phyloP scores from a whole-genome alignment of 1,140 invertebrate genomes.

The Drosophila lini region DNA sequence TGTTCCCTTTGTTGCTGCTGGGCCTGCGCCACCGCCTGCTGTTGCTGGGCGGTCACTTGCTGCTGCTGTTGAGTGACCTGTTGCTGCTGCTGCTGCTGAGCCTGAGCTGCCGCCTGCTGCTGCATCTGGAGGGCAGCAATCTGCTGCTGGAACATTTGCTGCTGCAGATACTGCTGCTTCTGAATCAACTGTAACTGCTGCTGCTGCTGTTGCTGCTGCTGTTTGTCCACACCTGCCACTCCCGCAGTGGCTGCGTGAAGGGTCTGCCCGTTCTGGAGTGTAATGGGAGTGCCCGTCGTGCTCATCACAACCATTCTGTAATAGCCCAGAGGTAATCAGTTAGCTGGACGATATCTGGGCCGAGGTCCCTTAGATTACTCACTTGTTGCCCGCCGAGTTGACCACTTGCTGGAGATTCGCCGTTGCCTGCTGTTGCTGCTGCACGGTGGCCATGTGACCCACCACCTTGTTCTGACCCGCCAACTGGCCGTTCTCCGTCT shows the following conservation, averaged over 20 bases:
- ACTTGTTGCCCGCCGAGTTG: conserved; percentile 80
- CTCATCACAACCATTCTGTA: conserved; percentile 84
- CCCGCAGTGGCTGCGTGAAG: conserved; percentile 59
- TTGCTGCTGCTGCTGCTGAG: conserved; percentile 51
- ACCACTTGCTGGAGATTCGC: conserved; percentile 84
- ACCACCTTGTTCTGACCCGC: conserved; percentile 85
- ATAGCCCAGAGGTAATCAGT: not conserved
- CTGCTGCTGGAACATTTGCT: conserved; percentile 80
- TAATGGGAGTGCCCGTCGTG: conserved; percentile 76
- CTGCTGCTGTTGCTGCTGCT: conserved; percentile 51
- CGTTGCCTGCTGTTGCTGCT: conserved; percentile 66
- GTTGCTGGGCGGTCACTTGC: conserved; percentile 60
- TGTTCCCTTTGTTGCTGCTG: conserved; percentile 78
- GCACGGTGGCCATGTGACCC: conserved; percentile 45
- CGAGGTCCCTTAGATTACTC: conserved; percentile 12
- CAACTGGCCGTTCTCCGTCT: conserved; percentile 87
- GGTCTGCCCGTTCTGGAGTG: conserved; percentile 78
- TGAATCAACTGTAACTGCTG: conserved; percentile 66
- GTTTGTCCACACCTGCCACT: conserved; percentile 59
- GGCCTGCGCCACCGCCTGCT: conserved; percentile 76
- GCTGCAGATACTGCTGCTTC: conserved; percentile 73
- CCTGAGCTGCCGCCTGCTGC: conserved; percentile 68
- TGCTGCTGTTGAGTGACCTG: conserved; percentile 72
- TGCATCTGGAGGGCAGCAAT: conserved; percentile 69
- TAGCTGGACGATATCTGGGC: not conserved